A percentile compares a stretch with the other conserved stretches of the same genome.
phyloP scores from a whole-genome alignment of 2,888 invertebrate species.

The Aromia moschata region DNA sequence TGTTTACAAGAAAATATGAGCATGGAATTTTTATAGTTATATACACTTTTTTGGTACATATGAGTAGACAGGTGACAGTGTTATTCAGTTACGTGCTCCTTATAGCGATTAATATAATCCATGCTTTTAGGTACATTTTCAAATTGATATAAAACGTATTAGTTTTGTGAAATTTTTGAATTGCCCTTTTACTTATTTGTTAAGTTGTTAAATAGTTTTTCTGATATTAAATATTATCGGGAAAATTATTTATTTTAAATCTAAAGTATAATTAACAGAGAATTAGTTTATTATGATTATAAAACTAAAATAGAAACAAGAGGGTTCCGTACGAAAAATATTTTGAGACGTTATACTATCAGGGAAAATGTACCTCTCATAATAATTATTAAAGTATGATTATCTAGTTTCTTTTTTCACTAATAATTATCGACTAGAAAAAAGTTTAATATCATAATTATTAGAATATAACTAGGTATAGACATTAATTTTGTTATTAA shows the following conservation, averaged over 20 bases:
- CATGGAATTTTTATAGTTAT: slow-evolving; percentile 23
- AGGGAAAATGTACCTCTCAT: neutral
- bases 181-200: no score
- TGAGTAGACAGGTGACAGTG: slow-evolving; percentile 11
- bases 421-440: slow-evolving; percentile 36
- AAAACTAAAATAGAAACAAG: no score
- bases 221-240: no score
- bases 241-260: no score
- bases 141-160: neutral
- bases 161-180: no score
- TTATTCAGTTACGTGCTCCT: slow-evolving; percentile 18
- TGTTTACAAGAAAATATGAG: slow-evolving; percentile 17
- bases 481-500: slow-evolving; percentile 34
- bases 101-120: slow-evolving; percentile 17
- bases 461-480: slow-evolving; percentile 21
- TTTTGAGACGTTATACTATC: neutral
- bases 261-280: no score
- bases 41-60: slow-evolving; percentile 14
- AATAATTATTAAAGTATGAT: slow-evolving; percentile 22
- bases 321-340: no score
- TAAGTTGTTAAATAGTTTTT: no score
- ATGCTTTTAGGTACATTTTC: slow-evolving; percentile 13
- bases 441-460: slow-evolving; percentile 19
- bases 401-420: slow-evolving; percentile 21
- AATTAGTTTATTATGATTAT: no score